A percentile compares a stretch with the other conserved stretches of the same genome.
phyloP scores from a whole-genome alignment of 2,113 vertebrate species.

The Atherinomorus stipes region DNA sequence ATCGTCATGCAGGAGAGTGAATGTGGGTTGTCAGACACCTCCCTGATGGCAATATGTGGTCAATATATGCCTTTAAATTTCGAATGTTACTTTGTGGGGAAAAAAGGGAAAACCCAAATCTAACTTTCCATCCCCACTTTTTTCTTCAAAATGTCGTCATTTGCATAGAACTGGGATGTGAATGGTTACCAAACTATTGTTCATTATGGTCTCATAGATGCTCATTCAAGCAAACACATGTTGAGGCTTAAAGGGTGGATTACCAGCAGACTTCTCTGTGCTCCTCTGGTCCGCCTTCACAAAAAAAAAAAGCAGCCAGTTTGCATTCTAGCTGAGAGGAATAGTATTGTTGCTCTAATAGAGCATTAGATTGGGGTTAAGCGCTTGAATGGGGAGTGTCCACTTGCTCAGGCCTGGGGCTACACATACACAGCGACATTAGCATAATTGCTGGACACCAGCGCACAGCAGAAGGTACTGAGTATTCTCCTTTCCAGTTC shows the following conservation, averaged over 20 bases:
- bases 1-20: neutral
- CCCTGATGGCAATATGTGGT: neutral
- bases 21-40: neutral
- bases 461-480: conserved; percentile 61
- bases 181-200: conserved; percentile 42
- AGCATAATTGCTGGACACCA: conserved; percentile 80
- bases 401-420: conserved; percentile 67
- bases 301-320: conserved; percentile 45
- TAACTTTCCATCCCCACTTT: neutral
- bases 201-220: conserved; percentile 39
- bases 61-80: neutral
- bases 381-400: conserved; percentile 76
- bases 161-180: conserved; percentile 31
- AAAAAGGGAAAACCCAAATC: conserved; percentile 13
- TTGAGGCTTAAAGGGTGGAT: conserved; percentile 55
- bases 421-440: conserved; percentile 67
- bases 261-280: conserved; percentile 64
- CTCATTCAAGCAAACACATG: conserved; percentile 58
- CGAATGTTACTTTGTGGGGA: neutral
- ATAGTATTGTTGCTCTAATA: conserved; percentile 76
- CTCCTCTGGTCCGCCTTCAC: conserved; percentile 27
- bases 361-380: conserved; percentile 83
- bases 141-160: conserved; percentile 11
- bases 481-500: conserved; percentile 59
- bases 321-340: conserved; percentile 66